These are phyloP conservation scores for Rhea pennata DNA, from an alignment of 2,113 vertebrate species.

Conservation along the genomic window DNA sequence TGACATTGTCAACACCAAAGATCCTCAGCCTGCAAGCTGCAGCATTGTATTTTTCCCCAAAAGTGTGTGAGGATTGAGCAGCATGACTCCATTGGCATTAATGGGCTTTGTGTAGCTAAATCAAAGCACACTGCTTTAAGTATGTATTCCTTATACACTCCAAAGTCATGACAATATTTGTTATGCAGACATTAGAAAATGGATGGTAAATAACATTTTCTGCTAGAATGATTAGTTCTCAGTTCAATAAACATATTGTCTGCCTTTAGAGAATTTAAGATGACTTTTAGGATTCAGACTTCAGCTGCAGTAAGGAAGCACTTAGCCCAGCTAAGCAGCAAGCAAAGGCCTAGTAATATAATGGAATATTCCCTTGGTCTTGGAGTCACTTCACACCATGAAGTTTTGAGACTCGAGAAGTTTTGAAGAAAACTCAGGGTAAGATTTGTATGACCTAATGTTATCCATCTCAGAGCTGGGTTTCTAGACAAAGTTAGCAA, in stretches of 20 bases:
- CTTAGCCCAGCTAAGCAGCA: neutral
- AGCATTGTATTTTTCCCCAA: neutral
- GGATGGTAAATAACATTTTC: neutral
- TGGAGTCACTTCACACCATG: rapidly evolving
- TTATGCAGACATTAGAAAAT: neutral
- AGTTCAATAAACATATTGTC: neutral
- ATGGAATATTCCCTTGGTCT: neutral
- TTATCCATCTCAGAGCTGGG: neutral
- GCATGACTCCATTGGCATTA: neutral
- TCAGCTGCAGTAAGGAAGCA: rapidly evolving
- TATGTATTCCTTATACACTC: neutral
- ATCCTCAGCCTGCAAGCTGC: neutral
- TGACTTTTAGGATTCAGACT: neutral
- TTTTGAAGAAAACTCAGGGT: neutral
- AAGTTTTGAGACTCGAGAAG: neutral
- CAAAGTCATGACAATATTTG: neutral
- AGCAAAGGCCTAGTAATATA: neutral
- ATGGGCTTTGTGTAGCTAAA: neutral
- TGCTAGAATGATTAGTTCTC: neutral
- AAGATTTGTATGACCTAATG: neutral
- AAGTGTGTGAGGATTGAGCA: neutral
- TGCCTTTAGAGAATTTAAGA: neutral
- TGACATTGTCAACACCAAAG: neutral
- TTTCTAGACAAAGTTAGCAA: neutral
- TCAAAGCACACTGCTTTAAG: neutral